Conservation (phyloP, 2,888 invertebrate genomes). For the Prenolepis imparis region DNA sequence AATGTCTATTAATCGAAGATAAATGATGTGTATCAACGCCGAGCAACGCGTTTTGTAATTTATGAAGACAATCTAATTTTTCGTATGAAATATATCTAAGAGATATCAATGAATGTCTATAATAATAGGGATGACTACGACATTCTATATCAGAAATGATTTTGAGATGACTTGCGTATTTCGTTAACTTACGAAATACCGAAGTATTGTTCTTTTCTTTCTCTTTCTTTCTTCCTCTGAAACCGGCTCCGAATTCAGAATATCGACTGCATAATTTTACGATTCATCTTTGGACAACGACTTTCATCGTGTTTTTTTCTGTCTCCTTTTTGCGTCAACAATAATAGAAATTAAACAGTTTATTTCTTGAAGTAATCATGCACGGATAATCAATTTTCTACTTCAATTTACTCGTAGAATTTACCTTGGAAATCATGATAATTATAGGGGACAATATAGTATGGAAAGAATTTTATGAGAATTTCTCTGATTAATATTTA, state of each 20-base stretch:
- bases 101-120: neutral
- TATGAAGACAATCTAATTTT: neutral
- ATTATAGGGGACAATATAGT: no score
- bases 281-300: neutral
- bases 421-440: no score
- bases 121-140: neutral
- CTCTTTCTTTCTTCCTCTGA: neutral
- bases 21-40: neutral
- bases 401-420: no score
- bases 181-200: neutral
- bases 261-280: slow-evolving; percentile 4
- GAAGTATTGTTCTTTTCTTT: neutral
- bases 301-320: neutral
- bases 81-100: neutral
- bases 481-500: no score
- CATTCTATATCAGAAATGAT: neutral
- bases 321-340: neutral
- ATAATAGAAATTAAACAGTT: neutral
- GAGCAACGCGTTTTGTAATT: neutral
- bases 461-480: no score
- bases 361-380: neutral
- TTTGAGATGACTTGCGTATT: neutral
- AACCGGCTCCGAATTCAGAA: neutral
- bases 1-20: neutral
- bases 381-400: neutral